Conservation (phyloP, 2,113 vertebrate species). For the Acrocephalus kingi region DNA sequence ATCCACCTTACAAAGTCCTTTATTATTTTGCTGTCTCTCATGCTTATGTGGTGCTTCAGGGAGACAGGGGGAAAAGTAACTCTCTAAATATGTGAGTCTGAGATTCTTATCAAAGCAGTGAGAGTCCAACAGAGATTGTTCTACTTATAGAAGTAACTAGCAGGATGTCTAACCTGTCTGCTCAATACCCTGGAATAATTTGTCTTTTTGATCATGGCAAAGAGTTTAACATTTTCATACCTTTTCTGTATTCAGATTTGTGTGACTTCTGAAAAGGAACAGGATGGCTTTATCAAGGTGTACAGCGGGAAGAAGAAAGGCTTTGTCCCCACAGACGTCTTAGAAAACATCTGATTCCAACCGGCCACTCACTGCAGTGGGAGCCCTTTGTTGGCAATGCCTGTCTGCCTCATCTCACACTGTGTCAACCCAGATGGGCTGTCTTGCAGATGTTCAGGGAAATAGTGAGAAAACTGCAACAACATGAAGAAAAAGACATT, state of each 20-base stretch:
- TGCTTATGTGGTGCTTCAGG: neutral
- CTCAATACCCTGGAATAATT: neutral
- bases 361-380: slow-evolving; percentile 22
- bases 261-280: slow-evolving; percentile 86
- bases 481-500: slow-evolving; percentile 45
- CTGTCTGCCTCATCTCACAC: slow-evolving; percentile 68
- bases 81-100: neutral
- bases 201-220: neutral
- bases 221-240: neutral
- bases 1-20: neutral
- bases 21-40: neutral
- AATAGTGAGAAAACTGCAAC: slow-evolving; percentile 50
- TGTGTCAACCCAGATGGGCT: slow-evolving; percentile 62
- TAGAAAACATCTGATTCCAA: slow-evolving; percentile 89
- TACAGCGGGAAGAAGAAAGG: slow-evolving; percentile 92
- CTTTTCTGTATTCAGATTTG: slow-evolving; percentile 83
- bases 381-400: slow-evolving; percentile 49
- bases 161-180: neutral
- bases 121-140: neutral
- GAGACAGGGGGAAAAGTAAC: neutral
- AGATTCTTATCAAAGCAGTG: neutral
- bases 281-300: slow-evolving; percentile 89
- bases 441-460: slow-evolving; percentile 67
- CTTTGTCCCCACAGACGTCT: slow-evolving; percentile 87
- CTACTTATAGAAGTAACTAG: neutral